A percentile compares a stretch with the other conserved stretches of the same genome.
phyloP scores from a whole-genome alignment of 2,797 vertebrate genomes.

The Nyctibius grandis region DNA sequence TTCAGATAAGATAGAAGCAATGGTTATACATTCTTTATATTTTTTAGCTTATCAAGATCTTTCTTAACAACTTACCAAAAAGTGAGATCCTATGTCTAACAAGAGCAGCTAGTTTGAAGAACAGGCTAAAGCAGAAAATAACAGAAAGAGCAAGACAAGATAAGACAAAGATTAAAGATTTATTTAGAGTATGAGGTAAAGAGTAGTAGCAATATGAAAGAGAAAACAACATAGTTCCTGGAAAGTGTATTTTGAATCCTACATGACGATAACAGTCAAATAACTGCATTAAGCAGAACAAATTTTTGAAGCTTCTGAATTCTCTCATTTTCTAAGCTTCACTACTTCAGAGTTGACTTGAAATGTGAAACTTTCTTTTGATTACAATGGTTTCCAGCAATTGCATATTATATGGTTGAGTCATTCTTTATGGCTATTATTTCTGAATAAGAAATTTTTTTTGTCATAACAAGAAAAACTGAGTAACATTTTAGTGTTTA shows the following conservation, averaged over 20 bases:
- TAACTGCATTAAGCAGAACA: background rate
- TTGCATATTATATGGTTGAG: background rate
- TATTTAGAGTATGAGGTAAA: background rate
- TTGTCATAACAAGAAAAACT: background rate
- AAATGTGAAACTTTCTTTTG: background rate
- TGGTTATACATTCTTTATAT: background rate
- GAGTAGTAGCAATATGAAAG: background rate
- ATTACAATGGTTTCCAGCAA: background rate
- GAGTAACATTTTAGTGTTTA: background rate
- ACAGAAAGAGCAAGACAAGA: slow-evolving; percentile 61
- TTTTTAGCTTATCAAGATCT: background rate
- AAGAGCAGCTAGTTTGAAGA: slow-evolving; percentile 99
- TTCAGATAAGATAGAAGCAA: background rate
- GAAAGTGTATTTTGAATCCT: background rate
- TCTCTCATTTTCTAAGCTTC: background rate
- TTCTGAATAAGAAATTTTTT: background rate
- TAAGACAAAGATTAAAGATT: slow-evolving; percentile 24
- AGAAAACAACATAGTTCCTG: background rate
- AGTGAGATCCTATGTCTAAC: slow-evolving; percentile 99
- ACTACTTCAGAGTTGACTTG: background rate
- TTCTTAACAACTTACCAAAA: slow-evolving; percentile 88
- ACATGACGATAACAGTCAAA: background rate
- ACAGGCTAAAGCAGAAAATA: slow-evolving; percentile 83
- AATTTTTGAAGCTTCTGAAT: background rate
- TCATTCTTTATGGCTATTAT: background rate